Evolutionary conservation across 2,113 vertebrate species (phyloP), one percentile per base, ranked within the genome.

Genomic region (Seriola quinqueradiata): DNA sequence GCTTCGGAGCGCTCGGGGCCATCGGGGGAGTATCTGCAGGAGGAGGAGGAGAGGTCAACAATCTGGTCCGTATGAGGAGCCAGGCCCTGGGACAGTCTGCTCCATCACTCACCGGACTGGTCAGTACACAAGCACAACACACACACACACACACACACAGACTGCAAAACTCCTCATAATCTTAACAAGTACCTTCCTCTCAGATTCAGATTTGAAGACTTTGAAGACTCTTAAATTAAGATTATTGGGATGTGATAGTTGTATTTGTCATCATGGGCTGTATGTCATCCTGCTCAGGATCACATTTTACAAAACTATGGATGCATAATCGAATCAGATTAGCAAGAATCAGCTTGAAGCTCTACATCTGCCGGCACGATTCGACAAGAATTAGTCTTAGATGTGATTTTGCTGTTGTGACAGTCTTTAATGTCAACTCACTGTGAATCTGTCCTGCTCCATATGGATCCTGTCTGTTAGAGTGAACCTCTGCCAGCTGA

Each of bases 1-100:
- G 40, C 0, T 17, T 34, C 0, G 79, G 57, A 25, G 79, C 54
- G 1, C 75, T 44, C 1, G 72, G 52, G n/a, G 67, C 64, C 14
- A 3, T 48, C 0, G 76, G 70, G 1, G 84, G 61, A 10, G 8
- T 93, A 57, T 89, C 96, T 68, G 21, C 80, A 63, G 97, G 32
- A 60, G 97, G 23, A 60, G 97, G 23, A 87, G 86, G 94, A 87
- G 98, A 97, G 65, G 91, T 91, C 21, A 98, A 97, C 88, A 99
- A 98, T 93, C 91, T 99, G 89, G 97, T 99, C 84, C 96, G 97
- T 46, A 99, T 99, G 98, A 97, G 97, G 92, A 98, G 96, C 82
- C 98, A 99, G 82, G 93, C 94, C 1, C 87, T 99, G 28, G 98
- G 97, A 67, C 98, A 99, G 23, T 99, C 98, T 65, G 98, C 98